phyloP scores from a whole-genome alignment of 1,140 invertebrate genomes.

The Danaus melanippus region DNA sequence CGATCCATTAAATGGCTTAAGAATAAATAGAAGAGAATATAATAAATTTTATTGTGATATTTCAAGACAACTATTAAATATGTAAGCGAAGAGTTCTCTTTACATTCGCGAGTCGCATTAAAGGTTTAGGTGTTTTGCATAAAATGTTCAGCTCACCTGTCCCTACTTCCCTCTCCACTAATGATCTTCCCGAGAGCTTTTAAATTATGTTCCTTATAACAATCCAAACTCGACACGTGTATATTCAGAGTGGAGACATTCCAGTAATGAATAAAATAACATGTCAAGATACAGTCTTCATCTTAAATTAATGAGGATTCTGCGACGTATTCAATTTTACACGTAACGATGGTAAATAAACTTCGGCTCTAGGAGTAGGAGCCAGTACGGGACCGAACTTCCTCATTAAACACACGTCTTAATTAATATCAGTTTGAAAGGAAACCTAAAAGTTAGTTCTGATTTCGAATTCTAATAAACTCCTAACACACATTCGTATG shows the following conservation, averaged over 20 bases:
- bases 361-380: slow-evolving; percentile 30
- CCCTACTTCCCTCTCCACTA: slow-evolving; percentile 36
- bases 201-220: slow-evolving; percentile 66
- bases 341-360: slow-evolving; percentile 65
- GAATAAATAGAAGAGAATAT: too few species aligned
- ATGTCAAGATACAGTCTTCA: slow-evolving; percentile 67
- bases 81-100: neutral
- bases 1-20: too few species aligned
- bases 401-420: slow-evolving; percentile 53
- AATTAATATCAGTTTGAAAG: slow-evolving; percentile 65
- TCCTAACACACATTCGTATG: slow-evolving; percentile 32
- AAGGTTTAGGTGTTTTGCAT: slow-evolving; percentile 17
- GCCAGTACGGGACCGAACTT: slow-evolving; percentile 38
- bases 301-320: slow-evolving; percentile 71
- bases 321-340: slow-evolving; percentile 67
- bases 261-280: slow-evolving; percentile 71
- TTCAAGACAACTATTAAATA: too few species aligned
- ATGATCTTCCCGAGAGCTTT: slow-evolving; percentile 62
- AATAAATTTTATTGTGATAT: too few species aligned
- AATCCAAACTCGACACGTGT: slow-evolving; percentile 56
- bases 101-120: slow-evolving; percentile 5
- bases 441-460: slow-evolving; percentile 59
- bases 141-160: slow-evolving; percentile 24
- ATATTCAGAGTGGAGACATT: slow-evolving; percentile 47
- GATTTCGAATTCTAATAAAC: slow-evolving; percentile 53